phyloP scores from a whole-genome alignment of 1,140 invertebrate genomes.

The Probaryconus sp. region DNA sequence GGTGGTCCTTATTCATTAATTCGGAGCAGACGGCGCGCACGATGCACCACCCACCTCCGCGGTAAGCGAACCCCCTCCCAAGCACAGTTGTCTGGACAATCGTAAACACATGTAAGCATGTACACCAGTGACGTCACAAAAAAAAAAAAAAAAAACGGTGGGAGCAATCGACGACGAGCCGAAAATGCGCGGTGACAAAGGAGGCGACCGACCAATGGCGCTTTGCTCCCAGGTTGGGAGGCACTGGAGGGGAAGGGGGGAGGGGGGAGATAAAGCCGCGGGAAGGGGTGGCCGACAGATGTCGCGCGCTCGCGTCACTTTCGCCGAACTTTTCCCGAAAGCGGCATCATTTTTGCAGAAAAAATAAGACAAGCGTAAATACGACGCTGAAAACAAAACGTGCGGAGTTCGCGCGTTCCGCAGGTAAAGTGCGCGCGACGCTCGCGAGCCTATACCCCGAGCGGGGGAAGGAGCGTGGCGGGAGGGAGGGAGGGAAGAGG shows the following conservation, averaged over 20 bases:
- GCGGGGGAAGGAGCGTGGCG: constrained; percentile 35
- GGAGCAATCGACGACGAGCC: no score
- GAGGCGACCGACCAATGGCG: constrained; percentile 33
- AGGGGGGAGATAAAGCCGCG: not conserved
- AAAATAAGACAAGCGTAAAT: no score
- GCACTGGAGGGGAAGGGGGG: not conserved
- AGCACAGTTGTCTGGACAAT: no score
- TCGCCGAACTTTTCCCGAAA: constrained; percentile 29
- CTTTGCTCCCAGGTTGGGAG: not conserved
- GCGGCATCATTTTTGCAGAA: no score
- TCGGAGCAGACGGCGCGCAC: no score
- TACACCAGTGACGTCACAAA: not conserved
- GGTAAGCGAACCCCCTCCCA: not conserved
- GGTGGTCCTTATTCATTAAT: no score
- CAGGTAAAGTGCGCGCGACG: constrained; percentile 61
- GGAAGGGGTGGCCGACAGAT: constrained; percentile 21
- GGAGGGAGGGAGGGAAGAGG: constrained; percentile 9
- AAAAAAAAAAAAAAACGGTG: no score
- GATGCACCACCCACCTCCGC: constrained; percentile 1
- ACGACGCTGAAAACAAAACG: constrained; percentile 1
- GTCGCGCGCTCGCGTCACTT: constrained; percentile 32
- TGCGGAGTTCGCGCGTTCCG: constrained; percentile 56
- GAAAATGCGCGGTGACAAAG: constrained; percentile 40
- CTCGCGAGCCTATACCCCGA: constrained; percentile 39
- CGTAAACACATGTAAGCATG: no score